phyloP scores from a whole-genome alignment of 2,888 invertebrate species.

The Drosophila eohydei region DNA sequence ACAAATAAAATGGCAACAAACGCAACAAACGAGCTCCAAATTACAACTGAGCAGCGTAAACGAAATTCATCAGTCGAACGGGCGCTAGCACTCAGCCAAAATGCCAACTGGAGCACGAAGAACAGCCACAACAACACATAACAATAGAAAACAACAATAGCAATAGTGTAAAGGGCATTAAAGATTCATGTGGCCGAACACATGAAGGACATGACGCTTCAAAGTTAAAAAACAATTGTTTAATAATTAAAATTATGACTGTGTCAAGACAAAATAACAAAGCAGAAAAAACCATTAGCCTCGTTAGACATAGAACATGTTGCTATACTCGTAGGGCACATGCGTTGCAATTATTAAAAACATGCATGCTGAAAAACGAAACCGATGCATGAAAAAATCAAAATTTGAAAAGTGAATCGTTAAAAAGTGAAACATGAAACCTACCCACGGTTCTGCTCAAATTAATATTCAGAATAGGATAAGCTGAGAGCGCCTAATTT shows the following conservation, averaged over 20 bases:
- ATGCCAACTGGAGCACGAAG: slow-evolving; percentile 73
- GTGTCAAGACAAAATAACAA: background rate
- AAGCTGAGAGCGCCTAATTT: background rate
- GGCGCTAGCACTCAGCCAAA: slow-evolving; percentile 43
- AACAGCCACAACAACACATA: slow-evolving; percentile 17
- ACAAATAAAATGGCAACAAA: slow-evolving; percentile 53
- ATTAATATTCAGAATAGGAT: background rate
- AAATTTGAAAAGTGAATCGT: slow-evolving; percentile 30
- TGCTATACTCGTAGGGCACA: background rate
- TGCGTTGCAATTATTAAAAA: slow-evolving; percentile 23
- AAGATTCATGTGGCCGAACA: slow-evolving; percentile 59
- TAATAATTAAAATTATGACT: slow-evolving; percentile 36
- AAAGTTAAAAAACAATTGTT: slow-evolving; percentile 42
- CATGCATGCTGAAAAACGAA: slow-evolving; percentile 18
- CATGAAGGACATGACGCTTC: slow-evolving; percentile 39
- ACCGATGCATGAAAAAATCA: slow-evolving; percentile 6
- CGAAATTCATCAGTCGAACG: slow-evolving; percentile 68
- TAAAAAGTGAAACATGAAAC: slow-evolving; percentile 18
- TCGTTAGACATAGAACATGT: background rate
- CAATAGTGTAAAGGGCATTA: slow-evolving; percentile 51
- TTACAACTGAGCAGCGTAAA: slow-evolving; percentile 71
- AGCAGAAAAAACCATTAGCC: slow-evolving; percentile 4
- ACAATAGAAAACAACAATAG: slow-evolving; percentile 22
- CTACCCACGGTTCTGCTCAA: background rate
- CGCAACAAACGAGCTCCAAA: slow-evolving; percentile 79